phyloP scores from a whole-genome alignment of 2,113 vertebrate genomes.

The Clupea harengus region DNA sequence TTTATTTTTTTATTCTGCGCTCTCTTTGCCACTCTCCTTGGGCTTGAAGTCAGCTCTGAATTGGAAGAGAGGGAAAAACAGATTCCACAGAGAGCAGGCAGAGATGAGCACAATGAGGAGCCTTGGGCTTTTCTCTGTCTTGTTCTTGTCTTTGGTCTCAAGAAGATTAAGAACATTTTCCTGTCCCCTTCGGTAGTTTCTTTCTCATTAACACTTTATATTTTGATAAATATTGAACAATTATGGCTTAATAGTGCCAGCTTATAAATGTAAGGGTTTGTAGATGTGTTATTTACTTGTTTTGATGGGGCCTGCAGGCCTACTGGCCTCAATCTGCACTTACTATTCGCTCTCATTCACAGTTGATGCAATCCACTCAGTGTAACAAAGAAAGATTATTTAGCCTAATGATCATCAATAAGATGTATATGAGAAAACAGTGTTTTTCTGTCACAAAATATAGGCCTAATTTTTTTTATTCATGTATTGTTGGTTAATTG shows the following conservation, averaged over 20 bases:
- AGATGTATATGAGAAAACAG: neutral
- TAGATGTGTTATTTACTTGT: slow-evolving; percentile 36
- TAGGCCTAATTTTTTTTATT: neutral
- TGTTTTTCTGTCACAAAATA: neutral
- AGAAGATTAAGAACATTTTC: slow-evolving; percentile 42
- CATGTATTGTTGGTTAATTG: neutral
- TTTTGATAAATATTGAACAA: slow-evolving; percentile 42
- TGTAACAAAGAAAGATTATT: neutral
- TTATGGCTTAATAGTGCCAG: slow-evolving; percentile 12
- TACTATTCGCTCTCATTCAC: neutral
- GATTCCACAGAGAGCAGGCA: slow-evolving; percentile 32
- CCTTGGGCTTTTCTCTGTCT: slow-evolving; percentile 24
- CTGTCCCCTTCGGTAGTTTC: slow-evolving; percentile 34
- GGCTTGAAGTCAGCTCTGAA: slow-evolving; percentile 40
- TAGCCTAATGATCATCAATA: neutral
- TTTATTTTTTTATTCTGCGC: slow-evolving; percentile 40
- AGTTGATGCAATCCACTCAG: neutral
- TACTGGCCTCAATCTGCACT: neutral
- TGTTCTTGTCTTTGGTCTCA: slow-evolving; percentile 24
- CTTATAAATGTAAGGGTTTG: slow-evolving; percentile 24
- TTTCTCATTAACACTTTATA: slow-evolving; percentile 33
- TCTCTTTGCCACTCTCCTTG: slow-evolving; percentile 31
- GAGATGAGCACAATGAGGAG: slow-evolving; percentile 29
- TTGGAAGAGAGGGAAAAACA: slow-evolving; percentile 26
- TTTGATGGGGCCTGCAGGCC: slow-evolving; percentile 9